A percentile compares a stretch with the other conserved stretches of the same genome.
Conservation (phyloP, 2,888 invertebrate genomes). For the Metacarcinus magister region DNA sequence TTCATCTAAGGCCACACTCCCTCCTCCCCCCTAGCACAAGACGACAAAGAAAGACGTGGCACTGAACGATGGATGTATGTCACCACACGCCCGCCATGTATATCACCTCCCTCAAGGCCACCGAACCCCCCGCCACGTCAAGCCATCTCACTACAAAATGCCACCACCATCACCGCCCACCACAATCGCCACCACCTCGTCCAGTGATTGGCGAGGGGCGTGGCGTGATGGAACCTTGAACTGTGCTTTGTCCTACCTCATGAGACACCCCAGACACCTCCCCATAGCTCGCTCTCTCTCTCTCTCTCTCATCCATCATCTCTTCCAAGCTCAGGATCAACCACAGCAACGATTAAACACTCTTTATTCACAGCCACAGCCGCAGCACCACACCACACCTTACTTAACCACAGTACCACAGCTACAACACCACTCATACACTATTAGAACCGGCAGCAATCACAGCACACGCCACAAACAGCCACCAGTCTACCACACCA, state of each 20-base stretch:
- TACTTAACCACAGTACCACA: neutral
- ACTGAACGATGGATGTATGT: neutral
- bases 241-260: neutral
- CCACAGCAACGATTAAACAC: neutral
- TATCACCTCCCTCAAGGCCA: neutral
- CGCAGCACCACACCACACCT: neutral
- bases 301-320: neutral
- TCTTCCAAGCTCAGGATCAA: neutral
- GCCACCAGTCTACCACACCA: neutral
- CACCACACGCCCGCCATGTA: neutral
- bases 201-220: constrained; percentile 8
- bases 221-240: neutral
- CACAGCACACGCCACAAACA: neutral
- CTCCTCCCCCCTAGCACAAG: neutral
- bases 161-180: neutral
- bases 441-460: neutral
- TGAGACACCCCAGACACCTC: neutral
- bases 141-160: neutral
- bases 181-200: neutral
- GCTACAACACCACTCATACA: neutral
- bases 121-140: neutral
- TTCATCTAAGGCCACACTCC: neutral
- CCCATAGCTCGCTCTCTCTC: neutral
- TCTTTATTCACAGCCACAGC: neutral
- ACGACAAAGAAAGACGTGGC: neutral